Percentiles rank a stretch among this genome's conserved stretches.
phyloP scores from a whole-genome alignment of 2,797 vertebrate genomes.

The Gambelia wislizenii region DNA sequence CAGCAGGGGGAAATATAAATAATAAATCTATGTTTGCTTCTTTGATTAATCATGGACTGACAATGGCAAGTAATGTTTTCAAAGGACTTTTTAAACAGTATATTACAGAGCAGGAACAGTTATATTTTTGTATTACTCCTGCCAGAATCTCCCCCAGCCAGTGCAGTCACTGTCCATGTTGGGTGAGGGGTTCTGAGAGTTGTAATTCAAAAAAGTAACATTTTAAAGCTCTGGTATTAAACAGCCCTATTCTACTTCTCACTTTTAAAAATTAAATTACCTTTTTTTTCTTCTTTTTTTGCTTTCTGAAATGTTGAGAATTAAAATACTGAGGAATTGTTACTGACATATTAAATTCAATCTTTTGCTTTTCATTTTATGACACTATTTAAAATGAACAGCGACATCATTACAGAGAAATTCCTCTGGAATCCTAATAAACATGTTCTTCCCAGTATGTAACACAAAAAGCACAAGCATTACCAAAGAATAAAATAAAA shows the following conservation, averaged over 20 bases:
- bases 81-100: constrained; percentile 1
- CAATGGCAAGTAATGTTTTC: not conserved
- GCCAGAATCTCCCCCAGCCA: not conserved
- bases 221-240: no score
- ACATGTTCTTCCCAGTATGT: not conserved
- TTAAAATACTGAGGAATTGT: not conserved
- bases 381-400: no score
- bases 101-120: not conserved
- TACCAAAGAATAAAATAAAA: not conserved
- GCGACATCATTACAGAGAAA: not conserved
- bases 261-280: constrained; percentile 11
- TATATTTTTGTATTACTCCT: no score
- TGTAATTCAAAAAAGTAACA: no score
- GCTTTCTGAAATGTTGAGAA: constrained; percentile 10
- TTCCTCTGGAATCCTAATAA: not conserved
- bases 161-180: no score
- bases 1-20: not conserved
- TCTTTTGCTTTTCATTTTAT: not conserved
- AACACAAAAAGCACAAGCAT: not conserved
- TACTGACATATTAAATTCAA: not conserved
- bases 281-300: no score
- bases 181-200: no score
- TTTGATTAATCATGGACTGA: not conserved
- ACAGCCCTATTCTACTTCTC: not conserved
- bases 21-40: not conserved